A percentile compares a stretch with the other conserved stretches of the same genome.
Conservation (phyloP, 2,113 vertebrate genomes). For the Ictidomys tridecemlineatus region DNA sequence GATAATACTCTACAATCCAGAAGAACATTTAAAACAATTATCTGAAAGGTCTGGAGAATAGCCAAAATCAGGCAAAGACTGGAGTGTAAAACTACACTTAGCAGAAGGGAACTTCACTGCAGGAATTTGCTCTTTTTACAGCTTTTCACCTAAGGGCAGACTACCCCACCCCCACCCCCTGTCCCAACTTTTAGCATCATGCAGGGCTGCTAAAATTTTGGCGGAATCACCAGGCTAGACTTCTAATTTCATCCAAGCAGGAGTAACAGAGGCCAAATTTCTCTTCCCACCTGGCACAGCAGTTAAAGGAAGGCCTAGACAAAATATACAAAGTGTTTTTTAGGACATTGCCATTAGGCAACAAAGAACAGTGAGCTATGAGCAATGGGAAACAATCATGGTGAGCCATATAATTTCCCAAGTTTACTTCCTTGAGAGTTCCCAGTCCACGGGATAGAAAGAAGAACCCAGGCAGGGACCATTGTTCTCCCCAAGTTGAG, state of each 20-base stretch:
- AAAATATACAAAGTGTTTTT: background rate
- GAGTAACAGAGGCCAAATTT: background rate
- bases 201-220: background rate
- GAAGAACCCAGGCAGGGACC: background rate
- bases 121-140: background rate
- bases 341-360: background rate
- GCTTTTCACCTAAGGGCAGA: background rate
- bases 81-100: background rate
- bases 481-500: background rate
- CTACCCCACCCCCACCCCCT: no score
- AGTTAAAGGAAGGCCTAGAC: background rate
- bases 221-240: background rate
- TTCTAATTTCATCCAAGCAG: background rate
- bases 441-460: background rate
- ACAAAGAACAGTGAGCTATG: background rate
- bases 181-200: background rate
- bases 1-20: background rate
- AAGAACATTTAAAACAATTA: background rate
- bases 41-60: background rate
- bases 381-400: background rate
- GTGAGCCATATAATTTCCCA: background rate
- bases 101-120: background rate
- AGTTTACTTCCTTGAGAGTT: background rate
- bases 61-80: background rate
- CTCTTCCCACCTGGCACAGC: background rate